A percentile compares a stretch with the other conserved stretches of the same genome.
Evolutionary conservation across 92 coral and sea anemone genomes (phyloP).

Genomic region (Bergia sp.): DNA sequence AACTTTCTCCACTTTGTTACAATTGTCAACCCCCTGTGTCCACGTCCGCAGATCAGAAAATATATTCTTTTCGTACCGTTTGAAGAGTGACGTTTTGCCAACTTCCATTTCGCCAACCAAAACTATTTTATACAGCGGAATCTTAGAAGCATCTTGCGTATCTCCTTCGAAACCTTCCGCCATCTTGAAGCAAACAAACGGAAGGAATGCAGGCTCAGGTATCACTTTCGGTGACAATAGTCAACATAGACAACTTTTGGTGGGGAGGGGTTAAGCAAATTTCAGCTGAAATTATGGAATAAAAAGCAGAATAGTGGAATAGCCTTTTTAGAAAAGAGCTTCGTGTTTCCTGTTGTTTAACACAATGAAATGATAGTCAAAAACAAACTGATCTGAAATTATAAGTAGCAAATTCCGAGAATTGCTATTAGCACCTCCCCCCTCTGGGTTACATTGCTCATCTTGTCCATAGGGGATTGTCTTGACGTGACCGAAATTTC

Average conservation of each 20-base stretch:
- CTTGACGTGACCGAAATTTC: neutral
- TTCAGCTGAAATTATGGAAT: neutral
- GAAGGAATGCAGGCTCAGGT: conserved; percentile 15
- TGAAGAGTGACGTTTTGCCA: conserved; percentile 89
- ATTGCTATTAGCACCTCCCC: neutral
- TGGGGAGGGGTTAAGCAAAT: neutral
- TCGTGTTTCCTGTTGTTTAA: too few species aligned
- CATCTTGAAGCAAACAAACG: conserved; percentile 33
- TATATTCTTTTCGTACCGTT: conserved; percentile 70
- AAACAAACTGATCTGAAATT: neutral
- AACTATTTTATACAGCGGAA: conserved; percentile 82
- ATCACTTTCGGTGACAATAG: neutral
- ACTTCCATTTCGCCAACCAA: conserved; percentile 89
- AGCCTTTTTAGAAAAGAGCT: neutral
- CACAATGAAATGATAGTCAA: neutral
- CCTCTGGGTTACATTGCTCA: neutral
- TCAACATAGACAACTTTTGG: neutral
- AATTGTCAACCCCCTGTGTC: conserved; percentile 78
- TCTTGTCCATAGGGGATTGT: too few species aligned
- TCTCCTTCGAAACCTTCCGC: neutral
- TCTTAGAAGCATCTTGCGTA: conserved; percentile 2
- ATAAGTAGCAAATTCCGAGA: neutral
- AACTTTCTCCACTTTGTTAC: conserved; percentile 52
- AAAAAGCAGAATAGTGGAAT: neutral
- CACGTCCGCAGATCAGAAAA: conserved; percentile 66